phyloP scores from a whole-genome alignment of 2,797 vertebrate species.

The Takifugu rubripes region DNA sequence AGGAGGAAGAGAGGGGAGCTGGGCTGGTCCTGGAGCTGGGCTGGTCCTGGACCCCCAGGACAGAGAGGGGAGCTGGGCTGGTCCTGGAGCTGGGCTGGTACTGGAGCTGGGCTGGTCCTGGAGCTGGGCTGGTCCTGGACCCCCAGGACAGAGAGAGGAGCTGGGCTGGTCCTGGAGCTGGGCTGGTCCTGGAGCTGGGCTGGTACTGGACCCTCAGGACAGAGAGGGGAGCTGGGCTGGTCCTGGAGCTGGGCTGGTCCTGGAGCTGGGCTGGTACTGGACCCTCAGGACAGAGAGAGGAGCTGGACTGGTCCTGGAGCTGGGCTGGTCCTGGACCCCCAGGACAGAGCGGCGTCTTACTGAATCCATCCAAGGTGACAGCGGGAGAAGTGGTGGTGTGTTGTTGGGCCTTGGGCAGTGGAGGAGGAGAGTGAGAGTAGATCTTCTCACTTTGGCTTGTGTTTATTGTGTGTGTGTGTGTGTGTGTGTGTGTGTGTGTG shows the following conservation, averaged over 20 bases:
- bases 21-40: too few relatives aligned
- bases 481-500: constrained; percentile 29
- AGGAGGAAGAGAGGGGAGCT: constrained; percentile 22
- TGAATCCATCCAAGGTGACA: constrained; percentile 62
- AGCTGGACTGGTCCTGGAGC: too few relatives aligned
- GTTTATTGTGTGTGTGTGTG: constrained; percentile 42
- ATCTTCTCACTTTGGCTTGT: constrained; percentile 44
- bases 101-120: too few relatives aligned
- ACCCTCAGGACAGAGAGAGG: not conserved
- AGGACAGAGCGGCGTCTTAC: constrained; percentile 27
- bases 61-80: not conserved
- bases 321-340: constrained; percentile 23
- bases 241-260: too few relatives aligned
- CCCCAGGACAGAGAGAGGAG: constrained; percentile 1
- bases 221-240: constrained; percentile 9
- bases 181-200: too few relatives aligned
- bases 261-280: too few relatives aligned
- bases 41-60: too few relatives aligned
- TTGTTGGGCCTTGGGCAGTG: constrained; percentile 31
- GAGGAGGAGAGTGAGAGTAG: constrained; percentile 15
- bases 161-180: constrained; percentile 3
- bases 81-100: too few relatives aligned
- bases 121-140: too few relatives aligned
- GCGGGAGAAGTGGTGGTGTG: constrained; percentile 42
- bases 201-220: not conserved